A percentile compares a stretch with the other conserved stretches of the same genome.
Evolutionary conservation across 1,140 invertebrate genomes (phyloP).

Genomic region (Nephila pilipes): DNA sequence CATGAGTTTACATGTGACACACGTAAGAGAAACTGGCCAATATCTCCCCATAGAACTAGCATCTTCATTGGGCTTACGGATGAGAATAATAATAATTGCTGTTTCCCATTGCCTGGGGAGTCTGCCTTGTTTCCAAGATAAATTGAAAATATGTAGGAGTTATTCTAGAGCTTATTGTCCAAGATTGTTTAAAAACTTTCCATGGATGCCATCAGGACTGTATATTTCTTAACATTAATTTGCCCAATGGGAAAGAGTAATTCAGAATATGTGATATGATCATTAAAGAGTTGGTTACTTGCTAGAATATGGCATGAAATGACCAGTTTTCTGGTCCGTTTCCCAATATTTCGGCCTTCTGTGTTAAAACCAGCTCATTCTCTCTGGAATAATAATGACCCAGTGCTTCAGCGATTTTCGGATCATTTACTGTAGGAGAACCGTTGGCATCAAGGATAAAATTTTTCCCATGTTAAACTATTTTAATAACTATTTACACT

Average conservation of each 20-base stretch:
- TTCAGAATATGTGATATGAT: not conserved
- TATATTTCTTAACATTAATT: no score
- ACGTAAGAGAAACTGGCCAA: constrained; percentile 2
- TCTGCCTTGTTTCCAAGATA: not conserved
- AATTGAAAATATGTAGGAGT: not conserved
- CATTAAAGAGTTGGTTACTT: not conserved
- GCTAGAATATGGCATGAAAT: no score
- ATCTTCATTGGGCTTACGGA: constrained; percentile 42
- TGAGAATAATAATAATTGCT: not conserved
- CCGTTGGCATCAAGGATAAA: no score
- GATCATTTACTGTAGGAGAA: not conserved
- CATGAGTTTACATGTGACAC: not conserved
- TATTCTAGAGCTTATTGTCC: no score
- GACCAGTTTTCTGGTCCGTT: no score
- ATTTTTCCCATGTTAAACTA: no score
- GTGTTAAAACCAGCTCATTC: no score
- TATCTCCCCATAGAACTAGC: no score
- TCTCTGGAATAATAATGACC: not conserved
- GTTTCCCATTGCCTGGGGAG: not conserved
- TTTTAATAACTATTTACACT: no score
- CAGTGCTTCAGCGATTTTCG: not conserved
- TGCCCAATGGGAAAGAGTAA: no score
- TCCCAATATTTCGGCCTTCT: no score
- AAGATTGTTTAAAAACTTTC: not conserved
- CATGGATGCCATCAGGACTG: not conserved